Percentiles rank a stretch among this genome's conserved stretches.
Conservation (phyloP, 2,888 invertebrate genomes). For the Drosophila pseudotakahashii region DNA sequence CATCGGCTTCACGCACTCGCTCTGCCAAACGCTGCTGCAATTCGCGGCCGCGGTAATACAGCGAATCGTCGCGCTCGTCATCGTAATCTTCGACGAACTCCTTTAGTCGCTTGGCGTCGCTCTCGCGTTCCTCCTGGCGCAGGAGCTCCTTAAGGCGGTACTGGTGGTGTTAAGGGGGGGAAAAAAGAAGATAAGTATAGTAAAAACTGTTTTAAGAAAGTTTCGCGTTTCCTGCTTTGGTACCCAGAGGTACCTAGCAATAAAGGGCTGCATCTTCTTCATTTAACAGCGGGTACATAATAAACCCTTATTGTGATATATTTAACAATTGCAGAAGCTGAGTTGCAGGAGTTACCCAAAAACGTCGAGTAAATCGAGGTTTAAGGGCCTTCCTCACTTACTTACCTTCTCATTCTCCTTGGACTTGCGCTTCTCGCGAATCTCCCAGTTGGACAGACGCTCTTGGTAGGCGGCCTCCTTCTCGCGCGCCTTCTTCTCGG, state of each 20-base stretch:
- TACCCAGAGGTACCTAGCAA: no score
- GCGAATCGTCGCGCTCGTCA: conserved; percentile 98
- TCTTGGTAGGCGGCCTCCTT: conserved; percentile 99
- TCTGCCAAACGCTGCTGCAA: conserved; percentile 95
- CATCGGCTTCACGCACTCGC: conserved; percentile 96
- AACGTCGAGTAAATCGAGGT: no score
- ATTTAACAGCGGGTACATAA: no score
- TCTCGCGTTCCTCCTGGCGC: conserved; percentile 93
- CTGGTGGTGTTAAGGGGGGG: conserved; percentile 32
- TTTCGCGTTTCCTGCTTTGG: no score
- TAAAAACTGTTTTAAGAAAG: no score
- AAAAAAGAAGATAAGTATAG: no score
- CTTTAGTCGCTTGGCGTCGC: conserved; percentile 96
- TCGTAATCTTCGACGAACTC: conserved; percentile 99
- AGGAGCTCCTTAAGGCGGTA: conserved; percentile 93
- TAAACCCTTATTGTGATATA: no score
- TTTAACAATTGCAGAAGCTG: no score
- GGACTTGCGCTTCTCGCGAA: conserved; percentile 93
- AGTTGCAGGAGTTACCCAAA: no score
- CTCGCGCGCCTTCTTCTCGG: conserved; percentile 95
- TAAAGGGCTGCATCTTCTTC: no score
- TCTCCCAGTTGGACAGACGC: conserved; percentile 92
- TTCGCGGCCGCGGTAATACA: conserved; percentile 95
- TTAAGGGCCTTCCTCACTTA: no score
- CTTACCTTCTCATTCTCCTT: conserved; percentile 92